Evolutionary conservation across 2,113 vertebrate genomes (phyloP).

Genomic region (Paratilapia polleni): DNA sequence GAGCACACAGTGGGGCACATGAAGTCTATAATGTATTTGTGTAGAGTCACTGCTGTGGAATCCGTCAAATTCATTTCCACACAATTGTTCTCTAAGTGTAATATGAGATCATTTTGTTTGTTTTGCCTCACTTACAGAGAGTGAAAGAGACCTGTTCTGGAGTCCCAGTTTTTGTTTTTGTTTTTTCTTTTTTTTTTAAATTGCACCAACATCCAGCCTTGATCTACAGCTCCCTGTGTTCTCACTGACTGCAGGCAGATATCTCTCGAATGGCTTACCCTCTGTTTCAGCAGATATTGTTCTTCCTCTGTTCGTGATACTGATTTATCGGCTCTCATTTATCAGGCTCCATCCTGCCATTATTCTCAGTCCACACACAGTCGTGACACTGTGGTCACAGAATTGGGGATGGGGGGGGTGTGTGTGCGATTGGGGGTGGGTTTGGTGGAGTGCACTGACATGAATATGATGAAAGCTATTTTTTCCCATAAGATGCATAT

Average conservation of each 20-base stretch:
- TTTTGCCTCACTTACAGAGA: constrained; percentile 19
- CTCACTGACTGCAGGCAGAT: constrained; percentile 44
- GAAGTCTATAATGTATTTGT: constrained; percentile 51
- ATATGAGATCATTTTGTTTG: constrained; percentile 59
- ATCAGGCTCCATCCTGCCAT: constrained; percentile 60
- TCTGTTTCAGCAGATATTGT: constrained; percentile 71
- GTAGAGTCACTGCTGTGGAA: constrained; percentile 37
- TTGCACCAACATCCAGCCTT: constrained; percentile 36
- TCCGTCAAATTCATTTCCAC: constrained; percentile 61
- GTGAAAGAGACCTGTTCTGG: constrained; percentile 12
- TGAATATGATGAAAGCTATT: constrained; percentile 52
- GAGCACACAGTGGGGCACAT: constrained; percentile 11
- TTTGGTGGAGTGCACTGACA: neutral
- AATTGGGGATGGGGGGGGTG: neutral
- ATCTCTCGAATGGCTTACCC: constrained; percentile 46
- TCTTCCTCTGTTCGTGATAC: constrained; percentile 54
- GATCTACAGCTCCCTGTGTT: constrained; percentile 56
- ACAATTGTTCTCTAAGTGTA: constrained; percentile 35
- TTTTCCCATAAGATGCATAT: constrained; percentile 61
- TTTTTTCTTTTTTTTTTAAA: neutral
- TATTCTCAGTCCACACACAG: constrained; percentile 56
- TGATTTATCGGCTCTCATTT: constrained; percentile 71
- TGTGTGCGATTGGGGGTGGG: neutral
- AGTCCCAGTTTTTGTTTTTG: neutral
- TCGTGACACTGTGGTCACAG: constrained; percentile 51